Base-by-base conservation (phyloP, 2,797 vertebrate species). In the Paedocypris micromegethes region DNA sequence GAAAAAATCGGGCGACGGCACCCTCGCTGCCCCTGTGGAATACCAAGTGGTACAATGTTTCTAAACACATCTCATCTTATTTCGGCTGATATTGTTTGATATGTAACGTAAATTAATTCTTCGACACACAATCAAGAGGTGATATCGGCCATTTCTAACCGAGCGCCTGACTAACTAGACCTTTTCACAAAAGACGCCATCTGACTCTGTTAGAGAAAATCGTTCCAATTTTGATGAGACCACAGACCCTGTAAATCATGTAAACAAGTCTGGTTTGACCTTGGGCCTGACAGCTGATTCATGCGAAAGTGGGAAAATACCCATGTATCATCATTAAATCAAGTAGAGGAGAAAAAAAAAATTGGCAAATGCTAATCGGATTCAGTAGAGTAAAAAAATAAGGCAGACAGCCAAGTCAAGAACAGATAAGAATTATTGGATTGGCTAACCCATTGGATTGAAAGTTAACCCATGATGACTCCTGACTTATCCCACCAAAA, bases 11-110 rank as follows among this genome's bases (percentile, higher is more conserved):
- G 54, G 50, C 63, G 5, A 68, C 66, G 69, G 67, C 61, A 76
- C 72, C 57, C 39, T 3, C 6, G 57, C 44, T 23, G 57, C 73
- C 72, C 66, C 46, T 39, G 50, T 55, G 49, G 66, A 76, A 75
- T 49, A 73, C 37, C 1, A 53, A 73, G 53, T 43, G 0, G 47
- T 57, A 9, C 23, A 2, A 0, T 62, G 53, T 49, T 37, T 57
- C 43, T 49, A 68, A 69, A 66, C 39, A 62, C 68, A 64, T 79
- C 61, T 66, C 48, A 70, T 41, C 3, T n/a, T 40, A 59, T 77
- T 66, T 64, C 41, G 39, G 5, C 40, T 52, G 39, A 43, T 58
- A 6, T 7, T 56, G 51, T 44, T 69, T 64, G 66, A 58, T 44
- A 50, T 7, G 41, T 46, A 63, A 52, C 49, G 50, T 61, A 42